phyloP scores from a whole-genome alignment of 2,797 vertebrate genomes.

The Melanotaenia parkinsoni region DNA sequence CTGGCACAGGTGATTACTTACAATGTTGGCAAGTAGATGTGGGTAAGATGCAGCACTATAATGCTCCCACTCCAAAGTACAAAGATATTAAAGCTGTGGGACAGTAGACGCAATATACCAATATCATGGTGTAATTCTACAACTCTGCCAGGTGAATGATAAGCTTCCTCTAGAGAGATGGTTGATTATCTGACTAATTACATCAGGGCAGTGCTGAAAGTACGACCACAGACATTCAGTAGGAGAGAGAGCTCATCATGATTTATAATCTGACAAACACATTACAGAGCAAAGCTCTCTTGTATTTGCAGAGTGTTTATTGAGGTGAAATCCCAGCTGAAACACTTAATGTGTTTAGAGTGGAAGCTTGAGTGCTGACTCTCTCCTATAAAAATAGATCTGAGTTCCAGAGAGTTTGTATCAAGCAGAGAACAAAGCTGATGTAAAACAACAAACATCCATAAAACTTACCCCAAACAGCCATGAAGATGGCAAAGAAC shows the following conservation, averaged over 20 bases:
- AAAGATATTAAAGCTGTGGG: conserved; percentile 41
- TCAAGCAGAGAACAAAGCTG: conserved; percentile 20
- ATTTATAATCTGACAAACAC: conserved; percentile 43
- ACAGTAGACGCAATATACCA: conserved; percentile 28
- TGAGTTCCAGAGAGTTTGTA: conserved; percentile 36
- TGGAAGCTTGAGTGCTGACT: conserved; percentile 37
- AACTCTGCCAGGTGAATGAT: conserved; percentile 33
- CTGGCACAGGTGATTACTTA: conserved; percentile 63
- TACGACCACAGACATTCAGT: conserved; percentile 16
- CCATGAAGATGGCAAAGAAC: conserved; percentile 99
- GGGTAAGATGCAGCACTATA: conserved; percentile 40
- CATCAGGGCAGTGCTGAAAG: conserved; percentile 31
- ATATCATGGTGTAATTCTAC: conserved; percentile 17
- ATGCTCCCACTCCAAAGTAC: conserved; percentile 28
- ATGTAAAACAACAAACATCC: conserved; percentile 27
- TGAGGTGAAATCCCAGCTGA: conserved; percentile 37
- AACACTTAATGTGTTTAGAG: conserved; percentile 56
- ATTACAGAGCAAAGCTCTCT: conserved; percentile 12
- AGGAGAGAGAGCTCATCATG: conserved; percentile 20
- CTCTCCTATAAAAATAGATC: conserved; percentile 49
- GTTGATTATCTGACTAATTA: conserved; percentile 71
- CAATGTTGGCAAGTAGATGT: conserved; percentile 40
- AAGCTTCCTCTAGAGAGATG: conserved; percentile 41
- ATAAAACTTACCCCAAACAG: conserved; percentile 95
- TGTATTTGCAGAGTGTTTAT: conserved; percentile 40